Percentiles rank a stretch among this genome's conserved stretches.
These are phyloP conservation scores for Bombus vancouverensis DNA, from an alignment of 1,140 invertebrate species.

Conservation along the genomic window DNA sequence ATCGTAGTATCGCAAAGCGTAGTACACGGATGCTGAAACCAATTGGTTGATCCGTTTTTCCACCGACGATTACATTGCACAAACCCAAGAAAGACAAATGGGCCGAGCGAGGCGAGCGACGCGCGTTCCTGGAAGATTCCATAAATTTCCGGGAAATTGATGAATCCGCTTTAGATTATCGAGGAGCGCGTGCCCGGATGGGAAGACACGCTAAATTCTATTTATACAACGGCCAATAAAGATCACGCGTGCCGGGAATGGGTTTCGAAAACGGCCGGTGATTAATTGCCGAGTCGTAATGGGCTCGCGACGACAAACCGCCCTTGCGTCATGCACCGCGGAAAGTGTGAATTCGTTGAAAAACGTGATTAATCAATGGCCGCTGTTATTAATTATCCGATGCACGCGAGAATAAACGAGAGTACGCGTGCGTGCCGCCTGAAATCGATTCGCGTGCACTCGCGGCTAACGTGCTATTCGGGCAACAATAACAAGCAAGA, in stretches of 20 bases:
- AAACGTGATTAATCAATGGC: conserved; percentile 74
- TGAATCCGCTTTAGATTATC: conserved; percentile 15
- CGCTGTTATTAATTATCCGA: conserved; percentile 72
- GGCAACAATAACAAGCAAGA: conserved; percentile 25
- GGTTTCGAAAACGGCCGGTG: conserved; percentile 4
- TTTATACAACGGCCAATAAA: conserved; percentile 21
- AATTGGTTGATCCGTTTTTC: neutral
- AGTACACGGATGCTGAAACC: neutral
- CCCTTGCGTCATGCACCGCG: neutral
- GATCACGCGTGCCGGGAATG: neutral
- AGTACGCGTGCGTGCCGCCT: conserved; percentile 36
- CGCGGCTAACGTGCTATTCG: conserved; percentile 28
- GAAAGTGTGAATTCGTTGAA: conserved; percentile 52
- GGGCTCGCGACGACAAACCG: conserved; percentile 22
- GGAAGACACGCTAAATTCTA: conserved; percentile 9
- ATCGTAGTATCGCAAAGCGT: neutral
- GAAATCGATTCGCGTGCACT: conserved; percentile 60
- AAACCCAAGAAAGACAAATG: neutral
- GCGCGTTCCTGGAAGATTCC: conserved; percentile 3
- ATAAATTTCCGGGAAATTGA: conserved; percentile 30
- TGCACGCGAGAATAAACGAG: conserved; percentile 17
- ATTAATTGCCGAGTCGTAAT: conserved; percentile 40
- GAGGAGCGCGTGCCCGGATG: neutral
- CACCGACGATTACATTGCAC: neutral
- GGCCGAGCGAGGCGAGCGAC: neutral